These are phyloP conservation scores for Gadus macrocephalus DNA, from an alignment of 2,113 vertebrate species.

Conservation along the genomic window DNA sequence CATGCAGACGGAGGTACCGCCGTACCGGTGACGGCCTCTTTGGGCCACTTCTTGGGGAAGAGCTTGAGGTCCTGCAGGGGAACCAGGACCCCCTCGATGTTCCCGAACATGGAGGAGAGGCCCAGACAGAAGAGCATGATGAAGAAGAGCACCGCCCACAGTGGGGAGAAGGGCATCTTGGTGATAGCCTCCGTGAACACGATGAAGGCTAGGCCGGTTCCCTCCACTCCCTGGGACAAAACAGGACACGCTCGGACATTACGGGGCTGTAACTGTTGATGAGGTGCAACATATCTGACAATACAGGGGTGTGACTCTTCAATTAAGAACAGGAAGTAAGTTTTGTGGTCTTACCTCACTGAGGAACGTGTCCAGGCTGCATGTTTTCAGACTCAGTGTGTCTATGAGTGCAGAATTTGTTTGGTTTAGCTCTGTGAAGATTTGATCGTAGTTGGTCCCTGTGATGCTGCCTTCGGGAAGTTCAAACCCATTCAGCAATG, in stretches of 20 bases:
- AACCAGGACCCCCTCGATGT: slow-evolving; percentile 83
- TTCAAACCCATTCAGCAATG: slow-evolving; percentile 61
- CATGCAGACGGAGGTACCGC: neutral
- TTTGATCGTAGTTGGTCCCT: slow-evolving; percentile 48
- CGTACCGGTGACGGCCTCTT: slow-evolving; percentile 80
- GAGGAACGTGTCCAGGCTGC: slow-evolving; percentile 58
- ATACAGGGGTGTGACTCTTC: neutral
- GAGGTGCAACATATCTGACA: neutral
- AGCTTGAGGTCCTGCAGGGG: slow-evolving; percentile 81
- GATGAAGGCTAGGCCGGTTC: slow-evolving; percentile 91
- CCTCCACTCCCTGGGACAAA: slow-evolving; percentile 81
- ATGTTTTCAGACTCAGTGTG: slow-evolving; percentile 48
- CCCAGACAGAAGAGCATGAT: slow-evolving; percentile 91
- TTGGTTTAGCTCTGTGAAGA: slow-evolving; percentile 37
- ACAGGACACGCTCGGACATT: slow-evolving; percentile 8
- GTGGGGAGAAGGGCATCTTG: slow-evolving; percentile 83
- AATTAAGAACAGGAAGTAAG: neutral
- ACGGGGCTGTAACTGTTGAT: neutral
- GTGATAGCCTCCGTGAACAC: slow-evolving; percentile 93
- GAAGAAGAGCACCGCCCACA: slow-evolving; percentile 92
- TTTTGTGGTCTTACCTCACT: slow-evolving; percentile 51
- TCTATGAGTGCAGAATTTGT: slow-evolving; percentile 42
- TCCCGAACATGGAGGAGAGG: slow-evolving; percentile 91
- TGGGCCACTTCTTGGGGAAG: slow-evolving; percentile 76
- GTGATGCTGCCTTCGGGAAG: slow-evolving; percentile 53